Conservation (phyloP, 2,888 invertebrate genomes). For the Branchellion lobata region DNA sequence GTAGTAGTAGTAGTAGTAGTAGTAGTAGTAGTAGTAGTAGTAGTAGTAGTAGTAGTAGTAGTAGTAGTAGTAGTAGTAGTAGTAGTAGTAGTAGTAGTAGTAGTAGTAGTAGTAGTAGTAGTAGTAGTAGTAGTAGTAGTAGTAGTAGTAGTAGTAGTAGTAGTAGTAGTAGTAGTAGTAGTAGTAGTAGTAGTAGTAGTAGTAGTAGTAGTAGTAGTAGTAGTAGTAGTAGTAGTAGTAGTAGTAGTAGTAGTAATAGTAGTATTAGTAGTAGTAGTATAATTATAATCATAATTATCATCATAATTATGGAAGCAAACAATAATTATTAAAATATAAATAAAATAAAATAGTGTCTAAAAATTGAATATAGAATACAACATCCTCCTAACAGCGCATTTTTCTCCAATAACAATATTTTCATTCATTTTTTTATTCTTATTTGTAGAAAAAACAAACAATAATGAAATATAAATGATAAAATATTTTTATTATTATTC, state of each 20-base stretch:
- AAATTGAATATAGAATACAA: not conserved
- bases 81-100: conserved; percentile 29
- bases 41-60: conserved; percentile 29
- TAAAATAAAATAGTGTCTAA: not conserved
- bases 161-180: conserved; percentile 40
- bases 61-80: conserved; percentile 22
- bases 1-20: conserved; percentile 20
- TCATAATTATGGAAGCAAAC: too few relatives aligned
- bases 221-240: too few relatives aligned
- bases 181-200: conserved; percentile 40
- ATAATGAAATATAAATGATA: not conserved
- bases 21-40: conserved; percentile 25
- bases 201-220: conserved; percentile 13
- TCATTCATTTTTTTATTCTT: too few relatives aligned
- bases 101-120: conserved; percentile 22
- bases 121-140: conserved; percentile 38
- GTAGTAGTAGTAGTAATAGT: too few relatives aligned
- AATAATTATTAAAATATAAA: not conserved
- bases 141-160: conserved; percentile 40
- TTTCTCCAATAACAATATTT: not conserved
- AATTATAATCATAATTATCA: too few relatives aligned
- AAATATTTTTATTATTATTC: not conserved
- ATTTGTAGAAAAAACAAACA: not conserved
- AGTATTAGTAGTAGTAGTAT: too few relatives aligned
- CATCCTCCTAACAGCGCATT: not conserved